phyloP scores from a whole-genome alignment of 2,113 vertebrate genomes.

The Arothron firmamentum region DNA sequence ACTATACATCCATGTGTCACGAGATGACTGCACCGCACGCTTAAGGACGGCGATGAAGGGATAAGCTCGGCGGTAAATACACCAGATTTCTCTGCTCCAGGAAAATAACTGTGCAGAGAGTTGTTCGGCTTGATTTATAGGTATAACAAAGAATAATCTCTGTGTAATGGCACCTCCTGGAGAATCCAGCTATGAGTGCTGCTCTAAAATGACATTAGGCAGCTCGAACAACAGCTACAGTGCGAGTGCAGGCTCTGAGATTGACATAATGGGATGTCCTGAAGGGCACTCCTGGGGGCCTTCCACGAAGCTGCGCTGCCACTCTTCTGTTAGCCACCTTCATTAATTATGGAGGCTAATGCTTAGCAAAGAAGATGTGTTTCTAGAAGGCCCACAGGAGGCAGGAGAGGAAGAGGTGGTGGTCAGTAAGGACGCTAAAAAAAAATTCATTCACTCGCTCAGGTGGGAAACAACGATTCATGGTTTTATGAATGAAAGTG shows the following conservation, averaged over 20 bases:
- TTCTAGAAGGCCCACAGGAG: conserved; percentile 42
- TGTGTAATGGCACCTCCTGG: conserved; percentile 1
- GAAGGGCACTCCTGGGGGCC: conserved; percentile 53
- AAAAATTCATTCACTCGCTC: conserved; percentile 10
- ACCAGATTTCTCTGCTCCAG: background rate
- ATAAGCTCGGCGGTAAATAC: conserved; percentile 3
- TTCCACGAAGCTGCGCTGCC: conserved; percentile 42
- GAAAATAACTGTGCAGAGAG: background rate
- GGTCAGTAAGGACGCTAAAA: conserved; percentile 34
- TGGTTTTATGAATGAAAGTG: background rate
- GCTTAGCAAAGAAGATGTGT: conserved; percentile 40
- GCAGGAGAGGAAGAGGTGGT: conserved; percentile 4
- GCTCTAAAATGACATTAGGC: conserved; percentile 17
- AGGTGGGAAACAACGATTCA: background rate
- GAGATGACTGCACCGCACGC: too few relatives aligned
- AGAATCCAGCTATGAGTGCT: conserved; percentile 9
- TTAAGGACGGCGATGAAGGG: background rate
- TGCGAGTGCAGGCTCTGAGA: conserved; percentile 10
- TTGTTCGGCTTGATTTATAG: conserved; percentile 1
- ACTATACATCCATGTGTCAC: too few relatives aligned
- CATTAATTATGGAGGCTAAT: conserved; percentile 68
- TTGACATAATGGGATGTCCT: conserved; percentile 46
- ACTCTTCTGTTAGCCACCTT: conserved; percentile 41
- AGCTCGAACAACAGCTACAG: conserved; percentile 8
- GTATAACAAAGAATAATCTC: background rate